Base-by-base conservation (phyloP, 1,140 invertebrate genomes). In the Phthorimaea operculella region DNA sequence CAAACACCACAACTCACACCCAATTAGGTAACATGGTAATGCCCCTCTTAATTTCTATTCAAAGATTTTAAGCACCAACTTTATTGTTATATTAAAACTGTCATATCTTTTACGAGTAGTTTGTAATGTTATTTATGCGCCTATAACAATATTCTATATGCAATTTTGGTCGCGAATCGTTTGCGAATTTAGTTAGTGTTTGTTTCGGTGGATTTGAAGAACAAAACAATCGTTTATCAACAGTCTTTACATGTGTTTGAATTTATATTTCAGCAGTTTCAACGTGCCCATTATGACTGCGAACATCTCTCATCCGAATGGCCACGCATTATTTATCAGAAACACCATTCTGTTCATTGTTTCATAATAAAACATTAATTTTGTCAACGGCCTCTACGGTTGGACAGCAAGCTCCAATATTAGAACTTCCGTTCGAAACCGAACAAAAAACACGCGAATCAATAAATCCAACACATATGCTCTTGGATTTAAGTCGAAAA, bases 291-390 rank as follows among this genome's bases (percentile, higher is more conserved):
- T 75, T 74, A 76, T 66, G 62, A 70, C 57, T 61, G 64, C 62
- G 50, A 51, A 58, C 71, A 77, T 79, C 68, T 72, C 51, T 79
- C 74, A 77, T 64, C 59, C 64, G 51, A 52, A 59, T 60, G 52
- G 63, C 64, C 62, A 73, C 63, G 66, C 68, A 72, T 76, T 76
- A 76, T 77, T 81, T 75, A 76, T 70, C 55, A 73, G 58, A 60
- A 75, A 70, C 68, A 77, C 69, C 62, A 69, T 72, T 75, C 70
- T 65, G 73, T 71, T 75, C 76, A 83, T 83, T 83, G 79, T 83
- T 80, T 78, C 76, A 76, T 78, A 83, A 80, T 83, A 79, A 79
- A 76, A 76, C 77, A 80, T 79, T 78, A 78, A 79, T 78, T 72
- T 80, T 79, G 79, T 83, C 79, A 79, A 72, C 79, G 66, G 72